A percentile compares a stretch with the other conserved stretches of the same genome.
Conservation (phyloP, 2,888 invertebrate species). For the Alloscopus bannaensis region DNA sequence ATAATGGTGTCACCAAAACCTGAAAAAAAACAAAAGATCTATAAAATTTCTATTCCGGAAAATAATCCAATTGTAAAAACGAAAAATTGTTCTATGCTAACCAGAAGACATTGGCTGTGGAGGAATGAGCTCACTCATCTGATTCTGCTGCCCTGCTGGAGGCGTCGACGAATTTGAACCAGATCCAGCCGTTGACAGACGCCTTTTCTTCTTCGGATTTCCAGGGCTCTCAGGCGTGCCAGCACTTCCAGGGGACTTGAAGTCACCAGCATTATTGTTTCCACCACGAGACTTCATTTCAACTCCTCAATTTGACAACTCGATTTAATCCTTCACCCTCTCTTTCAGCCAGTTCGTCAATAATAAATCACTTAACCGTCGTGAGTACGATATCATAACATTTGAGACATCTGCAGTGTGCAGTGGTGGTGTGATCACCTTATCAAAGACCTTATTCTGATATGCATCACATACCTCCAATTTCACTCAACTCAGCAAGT, state of each 20-base stretch:
- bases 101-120: constrained; percentile 84
- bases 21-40: constrained; percentile 65
- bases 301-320: too few relatives aligned
- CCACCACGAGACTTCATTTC: constrained; percentile 83
- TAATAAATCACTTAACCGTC: too few relatives aligned
- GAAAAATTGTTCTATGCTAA: constrained; percentile 6
- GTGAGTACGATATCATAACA: too few relatives aligned
- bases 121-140: constrained; percentile 85
- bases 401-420: neutral
- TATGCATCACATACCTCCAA: too few relatives aligned
- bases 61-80: neutral
- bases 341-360: too few relatives aligned
- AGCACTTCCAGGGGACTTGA: constrained; percentile 83
- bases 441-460: too few relatives aligned
- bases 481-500: too few relatives aligned
- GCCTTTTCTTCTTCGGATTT: constrained; percentile 90
- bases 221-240: constrained; percentile 80
- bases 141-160: constrained; percentile 78
- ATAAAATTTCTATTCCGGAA: neutral
- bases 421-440: neutral
- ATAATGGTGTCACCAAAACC: constrained; percentile 93
- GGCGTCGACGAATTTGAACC: constrained; percentile 81
- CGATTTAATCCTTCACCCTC: too few relatives aligned
- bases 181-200: constrained; percentile 83
- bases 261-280: constrained; percentile 77